Conservation (phyloP, 1,140 invertebrate species). For the Diploscapter pachys region DNA sequence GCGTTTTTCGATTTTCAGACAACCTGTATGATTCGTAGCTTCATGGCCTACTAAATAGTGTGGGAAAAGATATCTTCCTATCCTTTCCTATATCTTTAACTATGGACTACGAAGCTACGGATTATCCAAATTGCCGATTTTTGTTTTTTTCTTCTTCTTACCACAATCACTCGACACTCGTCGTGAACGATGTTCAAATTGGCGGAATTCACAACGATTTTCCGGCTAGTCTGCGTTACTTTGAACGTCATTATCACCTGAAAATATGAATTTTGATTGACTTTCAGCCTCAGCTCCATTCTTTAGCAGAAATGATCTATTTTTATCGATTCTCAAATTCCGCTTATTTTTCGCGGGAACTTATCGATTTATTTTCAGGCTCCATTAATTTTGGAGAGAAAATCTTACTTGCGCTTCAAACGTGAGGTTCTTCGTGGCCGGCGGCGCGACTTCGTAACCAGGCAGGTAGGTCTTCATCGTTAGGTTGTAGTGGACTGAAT, state of each 20-base stretch:
- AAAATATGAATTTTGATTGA: background rate
- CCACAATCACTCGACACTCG: too few species aligned
- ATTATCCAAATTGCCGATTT: too few species aligned
- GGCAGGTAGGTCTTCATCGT: constrained; percentile 25
- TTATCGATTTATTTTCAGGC: background rate
- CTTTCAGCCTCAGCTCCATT: background rate
- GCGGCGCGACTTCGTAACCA: constrained; percentile 16
- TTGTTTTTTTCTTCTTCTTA: too few species aligned
- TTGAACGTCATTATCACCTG: constrained; percentile 22
- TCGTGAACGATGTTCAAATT: too few species aligned
- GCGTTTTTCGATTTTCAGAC: too few species aligned
- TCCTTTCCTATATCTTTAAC: too few species aligned
- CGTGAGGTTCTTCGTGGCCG: constrained; percentile 18
- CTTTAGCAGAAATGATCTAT: background rate
- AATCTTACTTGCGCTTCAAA: constrained; percentile 26
- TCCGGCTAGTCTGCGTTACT: background rate
- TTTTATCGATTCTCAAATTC: background rate
- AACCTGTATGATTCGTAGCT: too few species aligned
- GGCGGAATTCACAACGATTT: too few species aligned
- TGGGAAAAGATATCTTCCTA: too few species aligned
- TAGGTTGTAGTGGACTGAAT: constrained; percentile 20
- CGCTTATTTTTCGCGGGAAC: background rate
- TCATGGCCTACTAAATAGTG: too few species aligned
- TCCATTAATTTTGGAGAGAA: background rate
- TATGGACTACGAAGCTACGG: too few species aligned